Base-by-base conservation (phyloP, 2,888 invertebrate genomes). In the Ptilodon capucinus region DNA sequence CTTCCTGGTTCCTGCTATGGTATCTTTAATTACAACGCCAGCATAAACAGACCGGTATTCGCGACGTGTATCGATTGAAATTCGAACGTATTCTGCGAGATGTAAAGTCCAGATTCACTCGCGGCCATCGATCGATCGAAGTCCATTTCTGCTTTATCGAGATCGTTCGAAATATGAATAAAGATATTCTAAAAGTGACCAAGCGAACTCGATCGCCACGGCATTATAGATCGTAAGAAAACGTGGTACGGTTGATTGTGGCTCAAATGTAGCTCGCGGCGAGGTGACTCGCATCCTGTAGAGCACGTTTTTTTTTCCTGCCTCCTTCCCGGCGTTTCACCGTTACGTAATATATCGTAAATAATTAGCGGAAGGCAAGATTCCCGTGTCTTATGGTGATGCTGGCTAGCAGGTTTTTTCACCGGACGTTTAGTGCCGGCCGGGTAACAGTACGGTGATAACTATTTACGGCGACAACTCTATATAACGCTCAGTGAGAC, bases 341-440 rank as follows among this genome's bases (percentile, higher is more conserved):
- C 91, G 91, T 91, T 91, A 91, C 81, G 91, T 84, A 90, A 91
- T 90, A 86, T 86, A 89, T 91, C 85, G 90, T 90, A 86, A 90
- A 90, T 91, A 91, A 91, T 91, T 91, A 90, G 88, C 90, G 91
- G 91, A 91, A 89, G 89, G 83, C 85, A 75, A 88, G 90, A 87
- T 88, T 81, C 87, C 79, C 83, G 91, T 91, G 91, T 91, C 87
- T 88, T 91, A 91, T 91, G 91, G 90, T 78, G 87, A 81, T 81
- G 81, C 74, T 75, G 80, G 73, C 66, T 77, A 82, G 84, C 84
- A 80, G 79, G 86, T 87, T 90, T 87, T 86, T 86, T 80, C 74
- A 65, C 79, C 77, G 80, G 77, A 77, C 79, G 71, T 76, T 87
- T 89, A 86, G 86, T 83, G 75, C 59, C 68, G 72, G 72, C 74